Base-by-base conservation (phyloP, 2,888 invertebrate species). In the Exocentrus adspersus region DNA sequence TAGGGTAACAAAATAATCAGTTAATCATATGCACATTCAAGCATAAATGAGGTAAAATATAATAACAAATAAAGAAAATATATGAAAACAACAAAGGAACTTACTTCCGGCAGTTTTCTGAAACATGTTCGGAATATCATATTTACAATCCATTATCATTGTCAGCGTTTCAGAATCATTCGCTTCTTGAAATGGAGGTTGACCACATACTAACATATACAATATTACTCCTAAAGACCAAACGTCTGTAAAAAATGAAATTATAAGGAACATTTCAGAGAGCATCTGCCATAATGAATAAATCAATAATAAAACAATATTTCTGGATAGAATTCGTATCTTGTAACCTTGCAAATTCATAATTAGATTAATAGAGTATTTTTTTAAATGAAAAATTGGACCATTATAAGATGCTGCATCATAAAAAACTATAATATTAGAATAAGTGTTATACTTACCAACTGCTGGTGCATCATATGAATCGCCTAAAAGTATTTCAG, bases 61-160 rank as follows among this genome's bases (percentile, higher is more conserved):
- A 41, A 46, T 9, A 46, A 17, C 12, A 19, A 46, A 30, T 42
- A 4, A 7, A 61, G 9, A 32, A 24, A 24, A 24, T 24, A 24
- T 24, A 24, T 24, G 3, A 21, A 61, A 41, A 21, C 20, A 9
- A 70, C 77, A 21, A 61, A 41, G 32, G 19, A 9, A 70, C 77
- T 76, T 77, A 93, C 93, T 88, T 88, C 85, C 91, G 90, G 84
- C 98, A 98, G 64, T 90, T 89, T 56, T 87, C 85, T 9, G 97
- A 94, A 70, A 99, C 90, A 84, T 95, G 93, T 21, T 88, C 83
- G 98, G 97, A 78, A 97, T 92, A 62, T 91, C 91, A 82, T 97
- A 99, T 86, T 97, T 97, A 86, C 98, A 98, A 84, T 99, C 98
- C 94, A 99, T 96, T 72, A 99, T 99, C 95, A 97, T 98, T 24